These are phyloP conservation scores for Polypterus bichir DNA, from an alignment of 2,113 vertebrate genomes.

Conservation along the genomic window DNA sequence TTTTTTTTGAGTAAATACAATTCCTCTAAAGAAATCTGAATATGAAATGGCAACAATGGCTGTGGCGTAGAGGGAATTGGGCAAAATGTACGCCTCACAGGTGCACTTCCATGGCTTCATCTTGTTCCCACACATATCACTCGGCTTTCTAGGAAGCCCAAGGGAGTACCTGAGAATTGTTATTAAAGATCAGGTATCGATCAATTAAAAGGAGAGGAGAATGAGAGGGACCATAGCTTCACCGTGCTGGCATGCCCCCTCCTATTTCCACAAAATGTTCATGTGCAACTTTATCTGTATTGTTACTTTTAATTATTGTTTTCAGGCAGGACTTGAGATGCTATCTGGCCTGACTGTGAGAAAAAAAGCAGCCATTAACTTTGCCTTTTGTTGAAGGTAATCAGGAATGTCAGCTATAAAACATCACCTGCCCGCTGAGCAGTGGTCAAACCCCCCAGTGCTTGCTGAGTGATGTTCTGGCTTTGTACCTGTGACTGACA, in stretches of 20 bases:
- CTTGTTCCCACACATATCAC: conserved; percentile 74
- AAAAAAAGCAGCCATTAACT: conserved; percentile 47
- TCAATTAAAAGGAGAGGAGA: conserved; percentile 56
- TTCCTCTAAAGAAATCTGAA: conserved; percentile 50
- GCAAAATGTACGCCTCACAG: conserved; percentile 42
- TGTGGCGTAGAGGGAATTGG: conserved; percentile 31
- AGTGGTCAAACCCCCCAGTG: no score
- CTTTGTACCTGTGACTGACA: conserved; percentile 12
- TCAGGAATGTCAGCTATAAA: conserved; percentile 32
- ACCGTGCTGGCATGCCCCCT: conserved; percentile 38
- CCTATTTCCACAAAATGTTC: conserved; percentile 36
- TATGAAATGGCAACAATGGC: conserved; percentile 48
- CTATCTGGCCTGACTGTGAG: conserved; percentile 47
- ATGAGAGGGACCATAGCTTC: conserved; percentile 35
- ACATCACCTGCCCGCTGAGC: conserved; percentile 30
- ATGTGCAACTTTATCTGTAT: conserved; percentile 62
- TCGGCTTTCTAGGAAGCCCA: conserved; percentile 42
- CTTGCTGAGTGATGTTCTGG: conserved; percentile 23
- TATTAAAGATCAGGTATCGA: conserved; percentile 62
- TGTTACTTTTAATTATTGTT: conserved; percentile 43
- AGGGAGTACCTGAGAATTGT: conserved; percentile 47
- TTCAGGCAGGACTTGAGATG: conserved; percentile 33
- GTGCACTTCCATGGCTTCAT: conserved; percentile 42
- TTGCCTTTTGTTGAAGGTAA: conserved; percentile 25
- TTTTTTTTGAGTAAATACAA: conserved; percentile 27